Conservation (phyloP, 1,140 invertebrate genomes). For the Conus betulinus region DNA sequence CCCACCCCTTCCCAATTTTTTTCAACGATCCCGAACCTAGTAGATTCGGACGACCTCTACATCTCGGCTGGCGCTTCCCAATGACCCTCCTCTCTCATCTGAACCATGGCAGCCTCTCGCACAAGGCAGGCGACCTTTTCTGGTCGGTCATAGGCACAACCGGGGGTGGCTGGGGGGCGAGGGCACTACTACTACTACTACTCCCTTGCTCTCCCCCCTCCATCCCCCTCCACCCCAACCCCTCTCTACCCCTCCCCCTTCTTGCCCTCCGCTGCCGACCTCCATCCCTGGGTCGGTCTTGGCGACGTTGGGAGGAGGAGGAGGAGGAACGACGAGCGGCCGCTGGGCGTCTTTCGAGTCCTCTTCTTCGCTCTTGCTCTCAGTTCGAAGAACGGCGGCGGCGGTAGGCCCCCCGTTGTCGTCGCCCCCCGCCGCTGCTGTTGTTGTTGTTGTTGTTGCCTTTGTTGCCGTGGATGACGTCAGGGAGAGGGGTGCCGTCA, state of each 20-base stretch:
- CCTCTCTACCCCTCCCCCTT: not conserved
- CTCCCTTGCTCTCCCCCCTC: not conserved
- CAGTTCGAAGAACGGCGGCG: not conserved
- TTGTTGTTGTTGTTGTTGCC: not conserved
- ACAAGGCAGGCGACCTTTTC: too few relatives aligned
- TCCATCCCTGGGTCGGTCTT: not conserved
- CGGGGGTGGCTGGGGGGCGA: not conserved
- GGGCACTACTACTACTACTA: not conserved
- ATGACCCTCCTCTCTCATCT: conserved; percentile 1
- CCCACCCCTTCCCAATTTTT: not conserved
- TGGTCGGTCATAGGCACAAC: not conserved
- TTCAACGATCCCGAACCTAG: too few relatives aligned
- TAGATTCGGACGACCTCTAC: too few relatives aligned
- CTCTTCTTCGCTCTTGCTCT: not conserved
- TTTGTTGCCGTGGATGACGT: too few relatives aligned
- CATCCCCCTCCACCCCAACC: not conserved
- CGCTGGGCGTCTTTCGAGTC: not conserved
- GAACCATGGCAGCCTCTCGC: not conserved
- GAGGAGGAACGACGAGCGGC: not conserved
- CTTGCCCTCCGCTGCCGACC: not conserved
- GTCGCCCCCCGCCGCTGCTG: not conserved
- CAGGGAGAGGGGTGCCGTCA: too few relatives aligned
- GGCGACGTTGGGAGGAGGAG: not conserved
- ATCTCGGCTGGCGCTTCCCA: not conserved
- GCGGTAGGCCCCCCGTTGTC: not conserved